These are phyloP conservation scores for Aphodius granarius DNA, from an alignment of 2,888 invertebrate species.

Conservation along the genomic window DNA sequence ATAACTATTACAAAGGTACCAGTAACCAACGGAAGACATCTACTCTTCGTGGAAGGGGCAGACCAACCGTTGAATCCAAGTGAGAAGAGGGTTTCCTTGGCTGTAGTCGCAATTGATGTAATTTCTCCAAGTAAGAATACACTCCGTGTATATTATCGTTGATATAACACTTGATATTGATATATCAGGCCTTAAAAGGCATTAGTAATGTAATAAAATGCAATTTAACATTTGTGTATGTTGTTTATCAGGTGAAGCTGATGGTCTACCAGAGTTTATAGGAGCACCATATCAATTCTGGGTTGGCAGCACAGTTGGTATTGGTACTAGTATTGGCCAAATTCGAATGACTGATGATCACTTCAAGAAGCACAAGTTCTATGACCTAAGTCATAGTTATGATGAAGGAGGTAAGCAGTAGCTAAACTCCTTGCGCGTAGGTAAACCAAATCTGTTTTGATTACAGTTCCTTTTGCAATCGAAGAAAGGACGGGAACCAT, in stretches of 20 bases:
- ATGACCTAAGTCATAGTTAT: constrained; percentile 82
- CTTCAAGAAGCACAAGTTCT: constrained; percentile 66
- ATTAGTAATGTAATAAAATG: no score
- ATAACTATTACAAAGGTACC: constrained; percentile 67
- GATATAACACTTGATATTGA: background rate
- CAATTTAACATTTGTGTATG: constrained; percentile 31
- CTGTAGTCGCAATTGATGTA: constrained; percentile 83
- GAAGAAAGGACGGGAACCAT: constrained; percentile 87
- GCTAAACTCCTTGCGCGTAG: background rate
- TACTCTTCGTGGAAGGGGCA: constrained; percentile 80
- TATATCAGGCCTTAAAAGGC: no score
- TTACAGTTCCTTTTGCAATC: constrained; percentile 86
- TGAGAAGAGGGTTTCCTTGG: constrained; percentile 78
- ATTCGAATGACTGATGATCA: constrained; percentile 75
- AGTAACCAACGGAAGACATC: constrained; percentile 71
- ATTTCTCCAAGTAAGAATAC: constrained; percentile 52
- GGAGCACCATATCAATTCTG: constrained; percentile 89
- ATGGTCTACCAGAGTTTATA: constrained; percentile 73
- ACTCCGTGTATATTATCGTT: background rate
- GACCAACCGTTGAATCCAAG: constrained; percentile 84
- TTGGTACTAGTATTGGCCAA: constrained; percentile 86
- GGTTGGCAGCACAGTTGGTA: constrained; percentile 83
- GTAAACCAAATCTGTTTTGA: constrained; percentile 20
- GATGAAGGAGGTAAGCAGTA: constrained; percentile 73
- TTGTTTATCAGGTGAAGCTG: constrained; percentile 52